Conservation (phyloP, 2,888 invertebrate genomes). For the Sympetrum striolatum region DNA sequence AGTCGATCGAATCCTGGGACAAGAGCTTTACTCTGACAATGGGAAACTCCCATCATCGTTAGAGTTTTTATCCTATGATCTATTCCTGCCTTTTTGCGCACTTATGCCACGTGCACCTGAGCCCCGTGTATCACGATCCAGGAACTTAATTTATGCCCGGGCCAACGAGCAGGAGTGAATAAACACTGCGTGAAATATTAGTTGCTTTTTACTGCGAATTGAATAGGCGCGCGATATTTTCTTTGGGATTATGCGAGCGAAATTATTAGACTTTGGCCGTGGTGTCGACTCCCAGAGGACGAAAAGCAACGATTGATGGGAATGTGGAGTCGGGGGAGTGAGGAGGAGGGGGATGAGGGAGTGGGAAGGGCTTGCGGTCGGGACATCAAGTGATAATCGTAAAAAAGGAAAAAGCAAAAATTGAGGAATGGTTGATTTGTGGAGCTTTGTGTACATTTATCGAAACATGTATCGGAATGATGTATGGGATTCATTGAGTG, state of each 20-base stretch:
- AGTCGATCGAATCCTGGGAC: no score
- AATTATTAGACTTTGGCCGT: neutral
- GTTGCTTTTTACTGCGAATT: neutral
- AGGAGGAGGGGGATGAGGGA: neutral
- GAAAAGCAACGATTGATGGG: neutral
- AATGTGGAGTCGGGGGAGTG: no score
- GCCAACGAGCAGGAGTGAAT: neutral
- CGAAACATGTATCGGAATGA: neutral
- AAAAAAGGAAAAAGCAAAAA: neutral
- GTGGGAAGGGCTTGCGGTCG: neutral
- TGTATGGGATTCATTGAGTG: neutral
- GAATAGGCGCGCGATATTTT: neutral
- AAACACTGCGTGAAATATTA: neutral
- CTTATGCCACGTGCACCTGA: no score
- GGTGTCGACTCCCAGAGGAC: neutral
- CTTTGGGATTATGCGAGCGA: neutral
- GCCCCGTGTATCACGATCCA: no score
- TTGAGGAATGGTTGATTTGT: neutral
- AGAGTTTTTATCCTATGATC: no score
- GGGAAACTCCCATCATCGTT: no score
- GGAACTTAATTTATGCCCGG: no score
- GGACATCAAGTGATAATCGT: neutral
- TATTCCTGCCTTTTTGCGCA: no score
- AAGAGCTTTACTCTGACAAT: no score
- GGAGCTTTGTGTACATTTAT: neutral